Conservation (phyloP, 2,113 vertebrate genomes). For the Muntiacus reevesi region DNA sequence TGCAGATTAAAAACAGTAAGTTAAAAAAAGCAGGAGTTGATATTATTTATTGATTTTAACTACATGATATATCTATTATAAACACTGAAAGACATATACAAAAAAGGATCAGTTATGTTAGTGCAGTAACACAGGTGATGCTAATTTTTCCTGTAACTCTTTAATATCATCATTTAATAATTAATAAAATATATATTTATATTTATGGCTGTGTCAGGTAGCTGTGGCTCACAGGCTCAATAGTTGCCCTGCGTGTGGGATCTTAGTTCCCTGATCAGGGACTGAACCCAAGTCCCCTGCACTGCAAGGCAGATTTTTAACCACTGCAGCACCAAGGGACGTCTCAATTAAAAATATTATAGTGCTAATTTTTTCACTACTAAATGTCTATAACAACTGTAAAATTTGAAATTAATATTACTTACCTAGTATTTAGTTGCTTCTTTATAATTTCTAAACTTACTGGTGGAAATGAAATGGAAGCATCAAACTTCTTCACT, state of each 20-base stretch:
- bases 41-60: constrained; percentile 2
- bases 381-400: neutral
- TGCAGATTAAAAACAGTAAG: neutral
- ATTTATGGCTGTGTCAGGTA: neutral
- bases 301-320: neutral
- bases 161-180: constrained; percentile 8
- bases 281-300: neutral
- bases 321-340: neutral
- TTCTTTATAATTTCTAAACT: constrained; percentile 88
- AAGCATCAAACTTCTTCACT: constrained; percentile 77
- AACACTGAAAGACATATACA: neutral
- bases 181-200: neutral
- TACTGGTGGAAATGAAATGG: constrained; percentile 83
- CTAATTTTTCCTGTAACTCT: neutral
- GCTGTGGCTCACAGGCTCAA: neutral
- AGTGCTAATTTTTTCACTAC: neutral
- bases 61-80: neutral
- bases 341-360: neutral
- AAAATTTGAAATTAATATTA: constrained; percentile 39
- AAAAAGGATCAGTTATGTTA: neutral
- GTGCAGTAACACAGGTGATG: neutral
- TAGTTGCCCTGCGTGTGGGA: neutral
- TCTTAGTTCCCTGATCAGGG: neutral
- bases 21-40: neutral
- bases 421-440: constrained; percentile 86